These are phyloP conservation scores for Syngnathoides biaculeatus DNA, from an alignment of 2,113 vertebrate species.

Conservation along the genomic window DNA sequence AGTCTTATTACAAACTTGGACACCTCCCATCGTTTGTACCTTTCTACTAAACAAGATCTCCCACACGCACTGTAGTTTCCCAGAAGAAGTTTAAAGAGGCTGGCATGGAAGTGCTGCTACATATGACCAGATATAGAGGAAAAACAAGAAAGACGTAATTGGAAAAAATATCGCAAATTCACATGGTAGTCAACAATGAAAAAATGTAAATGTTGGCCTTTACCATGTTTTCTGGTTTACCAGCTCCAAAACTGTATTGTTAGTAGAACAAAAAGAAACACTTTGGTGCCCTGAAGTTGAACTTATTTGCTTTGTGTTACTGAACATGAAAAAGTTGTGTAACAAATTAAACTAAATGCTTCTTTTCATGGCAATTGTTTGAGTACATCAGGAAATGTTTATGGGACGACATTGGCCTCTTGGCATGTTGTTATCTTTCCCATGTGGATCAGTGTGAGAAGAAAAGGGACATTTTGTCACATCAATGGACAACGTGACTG, in stretches of 20 bases:
- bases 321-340: no score
- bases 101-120: not conserved
- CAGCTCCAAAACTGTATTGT: no score
- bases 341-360: no score
- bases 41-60: slow-evolving; percentile 59
- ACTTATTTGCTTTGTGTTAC: no score
- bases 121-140: not conserved
- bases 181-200: not conserved
- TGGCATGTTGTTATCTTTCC: slow-evolving; percentile 26
- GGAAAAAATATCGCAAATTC: not conserved
- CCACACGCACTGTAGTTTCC: slow-evolving; percentile 46
- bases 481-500: slow-evolving; percentile 32
- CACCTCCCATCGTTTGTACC: slow-evolving; percentile 64
- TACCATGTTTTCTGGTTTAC: no score
- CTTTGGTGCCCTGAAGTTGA: no score
- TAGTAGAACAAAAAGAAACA: no score
- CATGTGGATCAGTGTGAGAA: slow-evolving; percentile 57
- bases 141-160: no score
- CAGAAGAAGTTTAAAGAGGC: slow-evolving; percentile 47
- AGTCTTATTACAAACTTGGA: slow-evolving; percentile 70
- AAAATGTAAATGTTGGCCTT: no score
- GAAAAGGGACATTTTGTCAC: slow-evolving; percentile 38
- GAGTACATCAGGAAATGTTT: no score
- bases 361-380: not conserved
- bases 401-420: not conserved